phyloP scores from a whole-genome alignment of 2,113 vertebrate species.

The Platichthys flesus region DNA sequence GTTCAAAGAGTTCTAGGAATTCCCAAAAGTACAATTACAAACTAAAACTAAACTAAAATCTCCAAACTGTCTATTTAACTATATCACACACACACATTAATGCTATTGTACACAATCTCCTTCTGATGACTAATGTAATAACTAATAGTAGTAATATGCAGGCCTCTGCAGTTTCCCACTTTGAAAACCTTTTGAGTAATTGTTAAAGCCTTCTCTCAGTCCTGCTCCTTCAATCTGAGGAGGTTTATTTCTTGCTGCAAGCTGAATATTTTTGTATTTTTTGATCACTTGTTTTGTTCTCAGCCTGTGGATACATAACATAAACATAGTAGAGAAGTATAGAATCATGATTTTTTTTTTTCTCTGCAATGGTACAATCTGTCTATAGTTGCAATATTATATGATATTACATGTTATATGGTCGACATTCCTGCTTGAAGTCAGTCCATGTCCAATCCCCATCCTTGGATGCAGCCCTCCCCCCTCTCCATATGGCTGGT shows the following conservation, averaged over 20 bases:
- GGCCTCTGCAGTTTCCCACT: too few species aligned
- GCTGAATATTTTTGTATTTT: too few species aligned
- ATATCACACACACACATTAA: not conserved
- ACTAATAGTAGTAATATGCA: too few species aligned
- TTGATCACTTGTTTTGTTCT: not conserved
- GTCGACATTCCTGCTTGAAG: not conserved
- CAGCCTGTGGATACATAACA: not conserved
- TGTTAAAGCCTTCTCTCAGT: too few species aligned
- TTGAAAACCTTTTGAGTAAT: too few species aligned
- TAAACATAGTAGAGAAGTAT: not conserved
- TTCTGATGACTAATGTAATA: not conserved
- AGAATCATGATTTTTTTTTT: not conserved
- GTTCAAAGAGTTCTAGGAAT: too few species aligned
- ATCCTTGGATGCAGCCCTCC: not conserved
- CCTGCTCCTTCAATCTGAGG: too few species aligned
- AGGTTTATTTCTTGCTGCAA: too few species aligned
- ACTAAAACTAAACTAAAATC: too few species aligned
- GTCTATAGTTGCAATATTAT: not conserved
- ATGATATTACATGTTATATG: not conserved
- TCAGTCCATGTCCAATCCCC: too few species aligned
- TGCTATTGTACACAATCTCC: not conserved
- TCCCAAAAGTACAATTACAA: too few species aligned
- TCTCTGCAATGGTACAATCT: not conserved
- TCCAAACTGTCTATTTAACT: too few species aligned
- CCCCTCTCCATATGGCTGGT: not conserved